Conservation (phyloP, 2,888 invertebrate genomes). For the Pseudolycoriella hygida region DNA sequence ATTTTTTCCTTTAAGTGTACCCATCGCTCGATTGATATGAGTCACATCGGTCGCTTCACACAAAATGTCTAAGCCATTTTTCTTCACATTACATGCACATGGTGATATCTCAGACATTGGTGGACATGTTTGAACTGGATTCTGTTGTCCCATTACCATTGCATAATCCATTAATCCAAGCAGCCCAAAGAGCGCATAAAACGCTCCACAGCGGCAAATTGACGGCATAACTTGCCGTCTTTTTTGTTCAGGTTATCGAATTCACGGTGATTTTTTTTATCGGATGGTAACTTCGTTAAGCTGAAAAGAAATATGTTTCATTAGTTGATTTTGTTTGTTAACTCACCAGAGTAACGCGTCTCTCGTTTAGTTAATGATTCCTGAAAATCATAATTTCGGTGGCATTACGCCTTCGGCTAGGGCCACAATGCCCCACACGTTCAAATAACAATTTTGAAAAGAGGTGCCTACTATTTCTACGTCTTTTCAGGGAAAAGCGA, state of each 20-base stretch:
- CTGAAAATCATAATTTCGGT: too few species aligned
- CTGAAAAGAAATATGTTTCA: too few species aligned
- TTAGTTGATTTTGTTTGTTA: too few species aligned
- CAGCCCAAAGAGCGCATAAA: slow-evolving; percentile 10
- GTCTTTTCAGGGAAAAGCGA: too few species aligned
- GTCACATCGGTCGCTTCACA: slow-evolving; percentile 73
- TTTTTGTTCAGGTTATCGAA: slow-evolving; percentile 7
- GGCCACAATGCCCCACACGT: too few species aligned
- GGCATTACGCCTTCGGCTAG: too few species aligned
- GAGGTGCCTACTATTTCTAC: too few species aligned
- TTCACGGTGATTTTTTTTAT: slow-evolving; percentile 7
- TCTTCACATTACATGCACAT: slow-evolving; percentile 71
- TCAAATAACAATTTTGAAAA: too few species aligned
- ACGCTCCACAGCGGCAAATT: slow-evolving; percentile 9
- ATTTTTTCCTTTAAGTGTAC: slow-evolving; percentile 58
- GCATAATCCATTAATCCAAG: slow-evolving; percentile 9
- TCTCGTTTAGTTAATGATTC: too few species aligned
- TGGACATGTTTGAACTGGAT: slow-evolving; percentile 48
- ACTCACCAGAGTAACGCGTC: too few species aligned
- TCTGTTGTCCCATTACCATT: slow-evolving; percentile 11
- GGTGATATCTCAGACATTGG: slow-evolving; percentile 55
- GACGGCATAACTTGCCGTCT: slow-evolving; percentile 11
- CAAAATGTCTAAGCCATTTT: slow-evolving; percentile 72
- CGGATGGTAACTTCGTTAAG: too few species aligned
- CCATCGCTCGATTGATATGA: slow-evolving; percentile 67